Evolutionary conservation across 2,888 invertebrate genomes (phyloP).

Genomic region (Deroplatys truncata): DNA sequence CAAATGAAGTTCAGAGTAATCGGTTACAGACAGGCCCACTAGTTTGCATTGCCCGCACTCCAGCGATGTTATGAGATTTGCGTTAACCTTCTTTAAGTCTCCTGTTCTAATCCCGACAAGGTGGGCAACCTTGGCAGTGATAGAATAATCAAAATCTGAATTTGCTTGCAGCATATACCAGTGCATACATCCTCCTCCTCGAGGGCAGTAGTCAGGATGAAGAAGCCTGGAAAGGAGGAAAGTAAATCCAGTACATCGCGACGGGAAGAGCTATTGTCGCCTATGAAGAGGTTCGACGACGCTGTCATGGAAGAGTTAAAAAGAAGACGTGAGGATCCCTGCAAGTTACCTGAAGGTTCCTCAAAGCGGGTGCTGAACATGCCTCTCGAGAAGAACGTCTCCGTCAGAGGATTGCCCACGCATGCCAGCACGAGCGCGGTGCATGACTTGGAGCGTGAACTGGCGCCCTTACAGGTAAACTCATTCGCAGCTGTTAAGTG

Average conservation of each 20-base stretch:
- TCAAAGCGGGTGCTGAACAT: not conserved
- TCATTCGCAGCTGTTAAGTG: no score
- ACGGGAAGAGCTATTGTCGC: not conserved
- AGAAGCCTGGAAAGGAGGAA: not conserved
- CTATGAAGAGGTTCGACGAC: not conserved
- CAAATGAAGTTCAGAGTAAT: no score
- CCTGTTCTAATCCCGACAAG: no score
- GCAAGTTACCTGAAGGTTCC: not conserved
- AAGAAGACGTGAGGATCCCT: not conserved
- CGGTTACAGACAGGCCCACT: no score
- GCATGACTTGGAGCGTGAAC: not conserved
- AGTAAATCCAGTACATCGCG: not conserved
- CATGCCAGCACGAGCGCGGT: not conserved
- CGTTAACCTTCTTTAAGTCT: no score
- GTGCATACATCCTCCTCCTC: not conserved
- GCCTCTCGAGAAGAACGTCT: not conserved
- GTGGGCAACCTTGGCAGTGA: no score
- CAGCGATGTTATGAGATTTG: no score
- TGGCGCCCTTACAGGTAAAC: not conserved
- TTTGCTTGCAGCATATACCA: not conserved
- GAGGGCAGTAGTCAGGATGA: not conserved
- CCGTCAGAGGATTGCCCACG: not conserved
- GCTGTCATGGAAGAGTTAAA: not conserved
- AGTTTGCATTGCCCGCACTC: no score
- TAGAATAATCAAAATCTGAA: no score